These are phyloP conservation scores for Limnephilus lunatus DNA, from an alignment of 2,888 invertebrate species.

Conservation along the genomic window DNA sequence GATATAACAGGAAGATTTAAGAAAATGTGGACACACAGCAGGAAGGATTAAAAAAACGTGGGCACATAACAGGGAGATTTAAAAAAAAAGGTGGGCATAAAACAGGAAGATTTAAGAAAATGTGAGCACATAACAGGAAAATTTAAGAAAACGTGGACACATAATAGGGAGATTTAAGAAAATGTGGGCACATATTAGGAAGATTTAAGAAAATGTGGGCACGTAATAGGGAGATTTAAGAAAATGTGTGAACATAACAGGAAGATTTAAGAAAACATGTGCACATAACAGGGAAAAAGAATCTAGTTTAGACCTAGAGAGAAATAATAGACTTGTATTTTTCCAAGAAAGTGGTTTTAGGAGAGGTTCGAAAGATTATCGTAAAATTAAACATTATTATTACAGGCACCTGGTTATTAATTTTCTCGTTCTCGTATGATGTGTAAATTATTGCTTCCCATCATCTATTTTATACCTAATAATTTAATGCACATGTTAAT, in stretches of 20 bases:
- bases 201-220: no score
- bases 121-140: no score
- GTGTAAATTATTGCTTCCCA: background rate
- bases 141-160: no score
- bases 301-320: background rate
- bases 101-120: no score
- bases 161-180: background rate
- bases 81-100: background rate
- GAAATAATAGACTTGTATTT: background rate
- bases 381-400: no score
- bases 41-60: no score
- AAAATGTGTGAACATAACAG: no score
- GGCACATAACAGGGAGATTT: no score
- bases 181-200: background rate
- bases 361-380: background rate
- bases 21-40: no score
- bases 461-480: background rate
- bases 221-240: no score
- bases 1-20: no score
- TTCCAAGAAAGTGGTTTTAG: background rate
- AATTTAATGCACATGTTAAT: background rate
- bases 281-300: background rate
- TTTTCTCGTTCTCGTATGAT: background rate
- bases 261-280: no score
- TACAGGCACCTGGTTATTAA: background rate